Base-by-base conservation (phyloP, 35 echinoderm and acorn worm species). In the Diadema setosum region DNA sequence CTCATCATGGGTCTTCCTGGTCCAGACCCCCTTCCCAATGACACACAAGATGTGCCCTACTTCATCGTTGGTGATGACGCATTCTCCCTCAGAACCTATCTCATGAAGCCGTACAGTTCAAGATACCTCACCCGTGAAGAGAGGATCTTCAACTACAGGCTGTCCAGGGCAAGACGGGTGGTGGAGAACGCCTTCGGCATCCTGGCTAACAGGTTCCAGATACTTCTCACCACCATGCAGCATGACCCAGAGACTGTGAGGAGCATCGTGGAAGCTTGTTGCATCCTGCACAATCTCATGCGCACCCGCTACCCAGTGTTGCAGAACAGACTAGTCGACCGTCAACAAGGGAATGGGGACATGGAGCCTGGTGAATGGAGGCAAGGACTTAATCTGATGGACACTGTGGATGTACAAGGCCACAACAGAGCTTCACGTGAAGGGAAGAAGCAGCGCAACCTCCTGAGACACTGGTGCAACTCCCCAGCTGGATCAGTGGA, bases 171-270 rank as follows among this genome's bases (percentile, higher is more conserved):
- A 14, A 21, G 21, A 12, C 52, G 21, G 52, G 61, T 84, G 16
- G 81, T 85, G 27, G 89, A 91, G 46, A 91, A 91, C 39, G 59
- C 89, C n/a, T 84, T 84, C 43, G 39, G 89, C 40, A 91, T 91
- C 45, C 89, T 91, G 37, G 64, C 82, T 18, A 85, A 84, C 31
- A 84, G 89, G 58, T 91, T 84, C 31, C 58, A 86, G 55, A 32
- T 86, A 1, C 27, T 86, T 6, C 52, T 86, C 24, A 67, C 21
- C 60, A 86, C 57, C 56, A 86, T 86, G 84, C 84, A 86, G 20
- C 84, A 86, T n/a, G n/a, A n/a, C n/a, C n/a, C n/a, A 4, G 5
- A 63, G 3, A 83, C 42, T 20, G 81, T 49, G 5, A 42, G 24
- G 42, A 3, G 4, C 42, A 83, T 83, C 6, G 42, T 83, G 3